Evolutionary conservation across 2,113 vertebrate species (phyloP).

Genomic region (Coptodon rendalli): DNA sequence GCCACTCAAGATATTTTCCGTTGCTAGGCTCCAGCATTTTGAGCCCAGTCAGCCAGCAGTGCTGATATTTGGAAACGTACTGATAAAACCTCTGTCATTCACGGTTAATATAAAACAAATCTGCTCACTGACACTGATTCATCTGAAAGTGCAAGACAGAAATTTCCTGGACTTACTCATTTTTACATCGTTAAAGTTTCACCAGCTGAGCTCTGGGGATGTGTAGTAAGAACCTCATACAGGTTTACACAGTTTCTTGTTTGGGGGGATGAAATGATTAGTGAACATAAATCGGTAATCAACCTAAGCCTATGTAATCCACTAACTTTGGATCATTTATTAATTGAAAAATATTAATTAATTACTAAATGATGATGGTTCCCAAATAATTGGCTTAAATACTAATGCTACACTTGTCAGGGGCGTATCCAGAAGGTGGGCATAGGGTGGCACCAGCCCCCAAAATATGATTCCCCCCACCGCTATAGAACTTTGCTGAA

Average conservation of each 20-base stretch:
- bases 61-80: background rate
- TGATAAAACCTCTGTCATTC: background rate
- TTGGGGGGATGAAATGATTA: background rate
- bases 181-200: background rate
- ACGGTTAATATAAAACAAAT: background rate
- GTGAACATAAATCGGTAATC: background rate
- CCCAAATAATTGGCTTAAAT: background rate
- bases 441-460: background rate
- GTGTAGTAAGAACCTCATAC: background rate
- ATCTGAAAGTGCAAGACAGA: background rate
- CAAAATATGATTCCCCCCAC: background rate
- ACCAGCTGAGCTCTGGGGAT: background rate
- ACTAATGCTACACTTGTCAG: rapidly evolving
- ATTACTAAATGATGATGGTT: background rate
- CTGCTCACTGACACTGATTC: background rate
- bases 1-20: background rate
- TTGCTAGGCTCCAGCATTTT: background rate
- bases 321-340: background rate
- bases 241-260: background rate
- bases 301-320: background rate
- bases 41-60: background rate
- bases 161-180: background rate
- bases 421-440: background rate
- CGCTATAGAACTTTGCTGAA: rapidly evolving
- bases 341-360: background rate